Percentiles rank a stretch among this genome's conserved stretches.
These are phyloP conservation scores for Conopomorpha cramerella DNA, from an alignment of 1,140 invertebrate species.

Conservation along the genomic window DNA sequence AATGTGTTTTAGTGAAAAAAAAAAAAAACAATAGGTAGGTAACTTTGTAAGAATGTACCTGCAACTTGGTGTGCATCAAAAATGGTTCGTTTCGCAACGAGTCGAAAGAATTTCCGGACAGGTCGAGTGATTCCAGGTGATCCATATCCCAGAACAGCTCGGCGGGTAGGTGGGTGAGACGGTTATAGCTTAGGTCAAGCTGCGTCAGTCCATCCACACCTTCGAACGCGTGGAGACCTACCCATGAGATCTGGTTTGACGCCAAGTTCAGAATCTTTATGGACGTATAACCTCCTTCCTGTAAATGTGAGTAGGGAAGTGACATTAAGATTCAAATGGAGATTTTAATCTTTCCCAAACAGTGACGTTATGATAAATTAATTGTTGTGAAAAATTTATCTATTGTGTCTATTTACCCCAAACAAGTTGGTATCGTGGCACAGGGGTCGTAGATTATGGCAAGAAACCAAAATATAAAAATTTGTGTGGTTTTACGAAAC, in stretches of 20 bases:
- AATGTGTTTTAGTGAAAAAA: too few species aligned
- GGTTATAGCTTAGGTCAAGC: slow-evolving; percentile 42
- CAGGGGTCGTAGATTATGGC: too few species aligned
- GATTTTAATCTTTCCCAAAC: too few species aligned
- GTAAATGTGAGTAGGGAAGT: too few species aligned
- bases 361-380: too few species aligned
- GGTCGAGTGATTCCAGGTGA: slow-evolving; percentile 28
- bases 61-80: slow-evolving; percentile 37
- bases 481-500: too few species aligned
- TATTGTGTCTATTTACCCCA: too few species aligned
- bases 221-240: slow-evolving; percentile 47
- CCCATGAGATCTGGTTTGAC: slow-evolving; percentile 53
- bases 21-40: slow-evolving; percentile 2
- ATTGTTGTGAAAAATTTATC: too few species aligned
- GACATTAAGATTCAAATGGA: too few species aligned
- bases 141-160: slow-evolving; percentile 51
- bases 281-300: slow-evolving; percentile 38
- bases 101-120: slow-evolving; percentile 51
- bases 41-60: slow-evolving; percentile 25
- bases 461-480: too few species aligned
- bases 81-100: slow-evolving; percentile 44
- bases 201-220: slow-evolving; percentile 34
- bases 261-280: slow-evolving; percentile 40
- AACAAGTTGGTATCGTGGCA: too few species aligned
- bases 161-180: slow-evolving; percentile 30